Base-by-base conservation (phyloP, 2,113 vertebrate species). In the Macaca mulatta region DNA sequence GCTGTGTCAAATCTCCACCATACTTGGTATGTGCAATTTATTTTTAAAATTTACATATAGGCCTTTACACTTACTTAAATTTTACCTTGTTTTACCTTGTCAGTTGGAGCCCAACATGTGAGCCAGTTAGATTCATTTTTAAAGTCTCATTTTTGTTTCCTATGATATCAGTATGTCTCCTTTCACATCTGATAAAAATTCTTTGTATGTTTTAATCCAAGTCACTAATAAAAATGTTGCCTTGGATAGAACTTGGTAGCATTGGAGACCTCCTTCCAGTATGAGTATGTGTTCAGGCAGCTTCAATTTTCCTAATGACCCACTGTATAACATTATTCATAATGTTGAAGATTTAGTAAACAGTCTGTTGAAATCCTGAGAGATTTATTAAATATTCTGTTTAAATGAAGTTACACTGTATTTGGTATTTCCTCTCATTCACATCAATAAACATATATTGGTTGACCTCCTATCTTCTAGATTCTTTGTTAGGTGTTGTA, bases 321-420 rank as follows among this genome's bases (percentile, higher is more conserved):
- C 86, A 89, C 93, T 93, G 97, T 70, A 97, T 72, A 91, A 59
- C 38, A 57, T 97, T 87, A 86, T 94, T 83, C 69, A 80, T 80
- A 92, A 88, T 57, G 50, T n/a, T 78, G n/a, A 85, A 80, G 43
- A 85, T 84, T 84, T 79, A 84, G 64, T 85, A 64, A 93, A 85
- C 79, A 86, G n/a, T 90, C 59, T 38, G 9, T 40, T 40, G 25
- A 80, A 80, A 80, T 80, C 9, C 25, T 78, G 55, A 17, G n/a
- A 86, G 25, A 75, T 84, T 67, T 61, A n/a, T 95, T 61, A 85
- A 82, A 83, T 90, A 55, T 67, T 72, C 52, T 89, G 18, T 40
- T 84, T 74, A 92, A 96, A 79, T 88, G 18, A 96, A 94, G 77
- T 85, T 78, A 92, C 7, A 77, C 12, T 87, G 38, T 55, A 9